Evolutionary conservation across 2,888 invertebrate genomes (phyloP).

Genomic region (Balanococcus diminutus): DNA sequence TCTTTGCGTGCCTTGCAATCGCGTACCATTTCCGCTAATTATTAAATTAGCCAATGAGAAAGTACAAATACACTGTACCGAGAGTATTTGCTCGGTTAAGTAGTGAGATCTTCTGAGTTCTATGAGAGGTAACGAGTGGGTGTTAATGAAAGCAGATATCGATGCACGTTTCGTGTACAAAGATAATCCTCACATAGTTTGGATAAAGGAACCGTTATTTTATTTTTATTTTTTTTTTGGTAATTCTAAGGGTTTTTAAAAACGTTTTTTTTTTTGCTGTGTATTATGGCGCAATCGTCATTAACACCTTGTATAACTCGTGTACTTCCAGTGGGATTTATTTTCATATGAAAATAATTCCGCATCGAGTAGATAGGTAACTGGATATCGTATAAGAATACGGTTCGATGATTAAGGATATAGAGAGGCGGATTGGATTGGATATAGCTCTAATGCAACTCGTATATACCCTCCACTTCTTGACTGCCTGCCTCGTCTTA

Average conservation of each 20-base stretch:
- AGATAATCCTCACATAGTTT: not conserved
- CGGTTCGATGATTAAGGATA: constrained; percentile 5
- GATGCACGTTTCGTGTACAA: not conserved
- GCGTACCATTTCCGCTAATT: constrained; percentile 22
- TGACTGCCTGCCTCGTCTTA: not conserved
- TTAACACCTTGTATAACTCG: not conserved
- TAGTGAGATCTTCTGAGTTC: not conserved
- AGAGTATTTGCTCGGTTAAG: not conserved
- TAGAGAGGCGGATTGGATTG: not conserved
- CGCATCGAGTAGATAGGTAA: not conserved
- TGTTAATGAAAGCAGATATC: not conserved
- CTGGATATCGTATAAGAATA: not conserved
- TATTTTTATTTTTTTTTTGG: no score
- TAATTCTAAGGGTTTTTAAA: no score
- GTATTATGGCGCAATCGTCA: not conserved
- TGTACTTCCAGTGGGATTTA: not conserved
- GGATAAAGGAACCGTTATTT: not conserved
- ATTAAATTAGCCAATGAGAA: constrained; percentile 38
- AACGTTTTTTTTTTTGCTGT: no score
- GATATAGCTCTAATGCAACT: not conserved
- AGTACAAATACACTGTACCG: not conserved
- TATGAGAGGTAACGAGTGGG: not conserved
- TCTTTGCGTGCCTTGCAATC: not conserved
- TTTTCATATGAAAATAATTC: not conserved
- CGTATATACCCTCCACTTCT: not conserved